Evolutionary conservation across 1,140 invertebrate genomes (phyloP).

Genomic region (Danaus melanippus): DNA sequence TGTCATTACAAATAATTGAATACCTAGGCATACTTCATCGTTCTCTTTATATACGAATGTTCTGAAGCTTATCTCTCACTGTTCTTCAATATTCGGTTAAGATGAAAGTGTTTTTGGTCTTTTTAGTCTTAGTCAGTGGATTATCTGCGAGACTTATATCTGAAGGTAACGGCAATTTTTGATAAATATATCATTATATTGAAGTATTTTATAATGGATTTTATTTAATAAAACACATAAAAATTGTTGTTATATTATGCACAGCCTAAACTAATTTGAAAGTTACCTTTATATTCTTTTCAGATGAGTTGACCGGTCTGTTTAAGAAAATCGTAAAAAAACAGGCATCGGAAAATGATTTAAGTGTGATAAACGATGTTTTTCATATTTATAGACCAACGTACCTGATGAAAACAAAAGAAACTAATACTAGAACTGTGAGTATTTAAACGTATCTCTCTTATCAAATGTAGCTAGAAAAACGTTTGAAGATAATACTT

Average conservation of each 20-base stretch:
- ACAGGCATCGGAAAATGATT: conserved; percentile 31
- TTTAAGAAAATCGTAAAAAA: conserved; percentile 39
- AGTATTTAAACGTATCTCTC: too few relatives aligned
- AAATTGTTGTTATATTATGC: too few relatives aligned
- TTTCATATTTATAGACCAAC: conserved; percentile 32
- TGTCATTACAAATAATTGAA: too few relatives aligned
- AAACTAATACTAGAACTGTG: too few relatives aligned
- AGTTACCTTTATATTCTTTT: conserved; percentile 13
- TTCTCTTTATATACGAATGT: too few relatives aligned
- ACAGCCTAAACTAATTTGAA: too few relatives aligned
- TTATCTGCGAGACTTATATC: conserved; percentile 31
- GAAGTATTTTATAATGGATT: too few relatives aligned
- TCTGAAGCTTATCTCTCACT: conserved; percentile 26
- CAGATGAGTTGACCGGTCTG: conserved; percentile 38
- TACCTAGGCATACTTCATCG: too few relatives aligned
- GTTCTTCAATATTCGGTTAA: conserved; percentile 13
- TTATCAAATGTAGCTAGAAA: too few relatives aligned
- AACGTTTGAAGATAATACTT: too few relatives aligned
- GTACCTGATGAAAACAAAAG: not conserved
- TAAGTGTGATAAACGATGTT: conserved; percentile 25
- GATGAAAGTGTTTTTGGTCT: conserved; percentile 39
- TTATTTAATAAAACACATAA: too few relatives aligned
- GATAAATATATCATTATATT: too few relatives aligned
- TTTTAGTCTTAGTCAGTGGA: conserved; percentile 27
- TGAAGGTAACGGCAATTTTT: conserved; percentile 25